Evolutionary conservation across 2,888 invertebrate genomes (phyloP).

Genomic region (Dynastes grantii): DNA sequence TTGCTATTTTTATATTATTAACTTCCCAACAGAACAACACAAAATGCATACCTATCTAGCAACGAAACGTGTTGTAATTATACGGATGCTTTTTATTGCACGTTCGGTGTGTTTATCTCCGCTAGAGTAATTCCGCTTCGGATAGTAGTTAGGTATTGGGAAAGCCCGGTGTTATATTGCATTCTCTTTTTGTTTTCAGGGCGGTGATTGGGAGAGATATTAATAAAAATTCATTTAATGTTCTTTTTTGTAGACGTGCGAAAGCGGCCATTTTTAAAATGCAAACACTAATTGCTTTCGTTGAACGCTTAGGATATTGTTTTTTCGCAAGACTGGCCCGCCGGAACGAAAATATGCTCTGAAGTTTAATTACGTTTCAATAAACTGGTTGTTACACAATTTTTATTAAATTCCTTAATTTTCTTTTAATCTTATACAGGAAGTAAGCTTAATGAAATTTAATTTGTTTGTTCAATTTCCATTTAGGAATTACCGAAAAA

Average conservation of each 20-base stretch:
- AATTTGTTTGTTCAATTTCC: too few species aligned
- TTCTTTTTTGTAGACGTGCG: neutral
- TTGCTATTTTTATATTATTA: constrained; percentile 50
- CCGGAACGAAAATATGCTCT: too few species aligned
- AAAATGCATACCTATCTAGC: too few species aligned
- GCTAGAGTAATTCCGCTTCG: neutral
- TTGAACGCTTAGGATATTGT: neutral
- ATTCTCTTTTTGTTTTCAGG: too few species aligned
- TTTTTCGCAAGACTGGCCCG: neutral
- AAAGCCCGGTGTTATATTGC: too few species aligned
- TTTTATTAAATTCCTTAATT: too few species aligned
- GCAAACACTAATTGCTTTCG: neutral
- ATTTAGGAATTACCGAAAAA: too few species aligned
- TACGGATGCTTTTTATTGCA: constrained; percentile 13
- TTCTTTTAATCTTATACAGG: too few species aligned
- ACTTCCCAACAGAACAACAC: constrained; percentile 28
- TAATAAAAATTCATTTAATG: constrained; percentile 11
- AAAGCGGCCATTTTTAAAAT: neutral
- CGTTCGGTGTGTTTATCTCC: constrained; percentile 14
- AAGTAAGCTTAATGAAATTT: too few species aligned
- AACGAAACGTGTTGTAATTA: neutral
- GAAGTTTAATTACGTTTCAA: too few species aligned
- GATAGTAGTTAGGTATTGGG: too few species aligned
- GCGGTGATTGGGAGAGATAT: neutral
- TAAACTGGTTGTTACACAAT: too few species aligned